Percentiles rank a stretch among this genome's conserved stretches.
phyloP scores from a whole-genome alignment of 37 sponge, comb jelly and placozoan species.

The Theonella swinhoei region DNA sequence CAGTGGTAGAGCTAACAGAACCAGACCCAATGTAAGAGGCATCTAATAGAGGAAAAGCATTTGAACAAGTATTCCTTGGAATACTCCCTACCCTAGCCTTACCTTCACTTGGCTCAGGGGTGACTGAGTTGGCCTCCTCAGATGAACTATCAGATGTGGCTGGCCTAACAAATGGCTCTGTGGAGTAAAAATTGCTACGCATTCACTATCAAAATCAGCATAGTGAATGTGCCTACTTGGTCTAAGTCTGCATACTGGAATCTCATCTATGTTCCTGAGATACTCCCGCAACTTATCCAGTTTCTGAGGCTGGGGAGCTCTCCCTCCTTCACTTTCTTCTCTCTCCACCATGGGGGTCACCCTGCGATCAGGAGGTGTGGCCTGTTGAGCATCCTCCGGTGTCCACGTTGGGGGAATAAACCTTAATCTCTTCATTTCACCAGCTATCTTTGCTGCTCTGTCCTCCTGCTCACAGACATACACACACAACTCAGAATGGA shows the following conservation, averaged over 20 bases:
- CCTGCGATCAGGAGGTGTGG: background rate
- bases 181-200: too few species aligned
- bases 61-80: too few species aligned
- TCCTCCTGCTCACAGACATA: background rate
- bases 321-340: background rate
- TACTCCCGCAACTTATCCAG: slow-evolving; percentile 14
- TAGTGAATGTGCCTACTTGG: too few species aligned
- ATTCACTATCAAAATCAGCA: too few species aligned
- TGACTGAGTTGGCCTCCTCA: too few species aligned
- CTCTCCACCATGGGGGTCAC: background rate
- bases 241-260: slow-evolving; percentile 8
- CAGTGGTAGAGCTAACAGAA: background rate
- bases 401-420: slow-evolving; percentile 54
- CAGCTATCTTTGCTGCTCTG: background rate
- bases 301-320: slow-evolving; percentile 7
- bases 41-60: too few species aligned
- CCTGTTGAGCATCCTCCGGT: background rate
- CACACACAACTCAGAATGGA: background rate
- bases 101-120: too few species aligned
- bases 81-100: too few species aligned
- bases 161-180: too few species aligned
- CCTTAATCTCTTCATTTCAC: slow-evolving; percentile 46
- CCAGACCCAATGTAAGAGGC: too few species aligned
- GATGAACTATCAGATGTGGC: too few species aligned
- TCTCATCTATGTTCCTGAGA: background rate